A percentile compares a stretch with the other conserved stretches of the same genome.
These are phyloP conservation scores for Charaxes varanes DNA, from an alignment of 1,140 invertebrate species.

Conservation along the genomic window DNA sequence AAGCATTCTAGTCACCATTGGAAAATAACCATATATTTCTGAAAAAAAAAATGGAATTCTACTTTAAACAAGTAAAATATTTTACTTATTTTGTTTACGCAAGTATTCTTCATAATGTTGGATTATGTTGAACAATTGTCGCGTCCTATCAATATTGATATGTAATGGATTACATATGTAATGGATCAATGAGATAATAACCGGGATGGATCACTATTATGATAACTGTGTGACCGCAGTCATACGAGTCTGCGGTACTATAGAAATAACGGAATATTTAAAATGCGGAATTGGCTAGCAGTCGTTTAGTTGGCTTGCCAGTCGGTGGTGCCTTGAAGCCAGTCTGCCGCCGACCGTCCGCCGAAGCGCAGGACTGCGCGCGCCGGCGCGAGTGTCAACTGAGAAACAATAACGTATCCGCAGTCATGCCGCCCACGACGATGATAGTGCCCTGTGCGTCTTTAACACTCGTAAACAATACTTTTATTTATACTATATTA, in stretches of 20 bases:
- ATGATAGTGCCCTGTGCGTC: slow-evolving; percentile 69
- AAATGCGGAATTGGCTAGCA: slow-evolving; percentile 66
- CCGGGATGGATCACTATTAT: slow-evolving; percentile 26
- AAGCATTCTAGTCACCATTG: too few species aligned
- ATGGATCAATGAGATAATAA: slow-evolving; percentile 27
- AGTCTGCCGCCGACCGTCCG: slow-evolving; percentile 61
- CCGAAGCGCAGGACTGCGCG: slow-evolving; percentile 56
- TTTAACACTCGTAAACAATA: slow-evolving; percentile 33
- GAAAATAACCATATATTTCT: too few species aligned
- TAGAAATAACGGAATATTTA: slow-evolving; percentile 64
- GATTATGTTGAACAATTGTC: too few species aligned
- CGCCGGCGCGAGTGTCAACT: slow-evolving; percentile 38
- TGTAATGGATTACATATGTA: too few species aligned
- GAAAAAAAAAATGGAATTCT: too few species aligned
- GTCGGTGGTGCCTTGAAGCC: slow-evolving; percentile 26
- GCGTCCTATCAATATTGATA: too few species aligned
- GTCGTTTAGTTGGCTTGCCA: slow-evolving; percentile 37
- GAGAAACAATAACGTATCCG: slow-evolving; percentile 20
- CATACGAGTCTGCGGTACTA: slow-evolving; percentile 43
- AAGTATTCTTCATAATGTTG: too few species aligned
- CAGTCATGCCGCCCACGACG: slow-evolving; percentile 66
- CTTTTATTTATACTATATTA: slow-evolving; percentile 25
- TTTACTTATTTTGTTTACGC: too few species aligned
- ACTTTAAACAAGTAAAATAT: too few species aligned
- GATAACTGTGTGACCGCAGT: slow-evolving; percentile 37